These are phyloP conservation scores for Tinea semifulvella DNA, from an alignment of 2,888 invertebrate species.

Conservation along the genomic window DNA sequence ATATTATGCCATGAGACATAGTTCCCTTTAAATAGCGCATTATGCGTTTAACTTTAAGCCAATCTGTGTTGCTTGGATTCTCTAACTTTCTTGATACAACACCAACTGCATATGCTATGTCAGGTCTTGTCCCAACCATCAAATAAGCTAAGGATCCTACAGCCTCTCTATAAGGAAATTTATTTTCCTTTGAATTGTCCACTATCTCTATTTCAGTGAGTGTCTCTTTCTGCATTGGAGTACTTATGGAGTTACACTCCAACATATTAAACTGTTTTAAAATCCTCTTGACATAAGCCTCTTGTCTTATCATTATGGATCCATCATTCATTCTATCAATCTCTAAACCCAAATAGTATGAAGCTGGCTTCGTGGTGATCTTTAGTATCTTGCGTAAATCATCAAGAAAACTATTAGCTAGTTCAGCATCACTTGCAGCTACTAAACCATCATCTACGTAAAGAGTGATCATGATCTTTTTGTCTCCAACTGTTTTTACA, in stretches of 20 bases:
- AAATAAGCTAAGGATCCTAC: conserved; percentile 13
- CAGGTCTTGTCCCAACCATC: conserved; percentile 14
- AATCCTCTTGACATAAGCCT: conserved; percentile 9
- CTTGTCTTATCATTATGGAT: conserved; percentile 6
- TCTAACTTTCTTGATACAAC: conserved; percentile 14
- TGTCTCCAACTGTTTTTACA: neutral
- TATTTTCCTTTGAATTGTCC: neutral
- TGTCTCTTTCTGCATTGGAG: conserved; percentile 13
- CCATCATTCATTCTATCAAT: conserved; percentile 1
- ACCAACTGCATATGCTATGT: conserved; percentile 13
- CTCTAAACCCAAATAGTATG: conserved; percentile 13
- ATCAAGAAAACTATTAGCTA: conserved; percentile 7
- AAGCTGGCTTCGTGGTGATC: conserved; percentile 7
- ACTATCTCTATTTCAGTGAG: neutral
- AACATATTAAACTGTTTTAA: conserved; percentile 12
- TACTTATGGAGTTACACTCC: conserved; percentile 13
- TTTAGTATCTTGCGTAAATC: neutral
- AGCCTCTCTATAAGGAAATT: conserved; percentile 14
- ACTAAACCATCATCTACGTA: conserved; percentile 15
- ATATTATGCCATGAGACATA: neutral
- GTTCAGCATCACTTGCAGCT: conserved; percentile 11
- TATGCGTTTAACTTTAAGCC: conserved; percentile 15
- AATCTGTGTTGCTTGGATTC: conserved; percentile 10
- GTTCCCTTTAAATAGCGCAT: conserved; percentile 6
- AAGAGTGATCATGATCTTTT: conserved; percentile 11